Conservation (phyloP, 1,140 invertebrate species). For the Metaphire vulgaris region DNA sequence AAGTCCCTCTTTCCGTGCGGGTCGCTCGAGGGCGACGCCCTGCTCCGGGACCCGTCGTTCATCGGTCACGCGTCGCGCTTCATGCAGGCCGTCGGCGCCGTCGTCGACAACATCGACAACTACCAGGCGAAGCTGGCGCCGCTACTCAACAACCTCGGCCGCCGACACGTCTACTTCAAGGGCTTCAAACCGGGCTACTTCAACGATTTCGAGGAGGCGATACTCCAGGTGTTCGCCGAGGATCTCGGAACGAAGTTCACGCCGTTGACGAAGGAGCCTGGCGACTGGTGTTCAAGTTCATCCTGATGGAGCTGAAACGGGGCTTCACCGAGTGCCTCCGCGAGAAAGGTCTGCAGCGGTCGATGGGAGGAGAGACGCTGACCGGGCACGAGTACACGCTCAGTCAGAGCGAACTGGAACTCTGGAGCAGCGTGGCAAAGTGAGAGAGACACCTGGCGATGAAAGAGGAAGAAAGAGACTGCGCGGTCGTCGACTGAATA, state of each 20-base stretch:
- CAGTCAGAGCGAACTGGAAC: neutral
- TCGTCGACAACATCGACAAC: slow-evolving; percentile 39
- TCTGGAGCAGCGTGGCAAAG: no score
- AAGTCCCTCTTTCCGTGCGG: slow-evolving; percentile 36
- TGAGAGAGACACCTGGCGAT: no score
- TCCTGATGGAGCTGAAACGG: slow-evolving; percentile 34
- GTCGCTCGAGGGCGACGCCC: slow-evolving; percentile 30
- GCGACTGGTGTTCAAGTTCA: slow-evolving; percentile 35
- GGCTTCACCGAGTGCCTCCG: slow-evolving; percentile 26
- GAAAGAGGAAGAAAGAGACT: no score
- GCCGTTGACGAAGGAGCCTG: slow-evolving; percentile 28
- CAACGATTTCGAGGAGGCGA: slow-evolving; percentile 35
- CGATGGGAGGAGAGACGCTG: neutral
- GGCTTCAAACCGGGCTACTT: slow-evolving; percentile 38
- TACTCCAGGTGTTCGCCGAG: slow-evolving; percentile 33
- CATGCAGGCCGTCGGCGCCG: slow-evolving; percentile 38
- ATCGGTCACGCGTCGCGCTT: slow-evolving; percentile 38
- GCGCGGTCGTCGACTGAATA: no score
- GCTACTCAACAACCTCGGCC: slow-evolving; percentile 34
- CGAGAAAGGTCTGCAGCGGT: slow-evolving; percentile 4
- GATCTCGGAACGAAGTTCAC: slow-evolving; percentile 34
- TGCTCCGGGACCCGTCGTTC: slow-evolving; percentile 33
- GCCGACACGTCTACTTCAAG: slow-evolving; percentile 35
- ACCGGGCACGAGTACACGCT: neutral
- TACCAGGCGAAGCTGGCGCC: slow-evolving; percentile 31